Evolutionary conservation across 1,140 invertebrate genomes (phyloP), one percentile per base, ranked within the genome.

Genomic region (Mercenaria mercenaria): DNA sequence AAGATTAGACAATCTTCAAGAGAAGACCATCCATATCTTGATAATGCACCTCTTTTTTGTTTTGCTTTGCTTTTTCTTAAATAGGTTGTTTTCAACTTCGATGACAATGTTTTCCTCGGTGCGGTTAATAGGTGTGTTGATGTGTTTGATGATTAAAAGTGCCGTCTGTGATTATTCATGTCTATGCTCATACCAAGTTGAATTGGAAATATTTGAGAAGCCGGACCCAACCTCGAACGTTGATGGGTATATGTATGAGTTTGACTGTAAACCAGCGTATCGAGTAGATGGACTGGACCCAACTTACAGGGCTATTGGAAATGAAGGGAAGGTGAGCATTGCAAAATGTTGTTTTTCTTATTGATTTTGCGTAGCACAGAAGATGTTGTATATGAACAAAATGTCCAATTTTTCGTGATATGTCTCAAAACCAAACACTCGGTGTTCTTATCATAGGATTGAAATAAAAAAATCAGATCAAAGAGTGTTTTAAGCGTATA

Each of bases 171-270:
- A 86, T 50, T 86, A 86, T 69, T 23, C 69, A 0, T 86, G 83
- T 32, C 50, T 86, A 13, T 86, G 83, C 59, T 69, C 83, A 29
- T 86, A 86, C 34, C 61, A 86, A 47, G 61, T 86, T 1, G 83
- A 86, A 26, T 18, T 61, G 26, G 64, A 37, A 34, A 76, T 86
- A 11, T 41, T 52, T 59, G 47, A 32, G 2, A 23, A 76, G 26
- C 83, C 83, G 10, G 41, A 74, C 20, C 29, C 47, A 18, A 26
- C 41, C 10, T 59, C 67, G 15, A 50, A 56, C 11, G 83, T 76
- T 37, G 29, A 50, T 20, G 67, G 69, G 0, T 86, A 74, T 29
- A 86, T 86, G 83, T 86, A 86, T 69, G 83, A 86, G 50, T 86
- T 86, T 39, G 83, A 86, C 41, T 86, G 83, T 41, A 74, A 61